Percentiles rank a stretch among this genome's conserved stretches.
Evolutionary conservation across 2,113 vertebrate species (phyloP).

Genomic region (Catagonus wagneri): DNA sequence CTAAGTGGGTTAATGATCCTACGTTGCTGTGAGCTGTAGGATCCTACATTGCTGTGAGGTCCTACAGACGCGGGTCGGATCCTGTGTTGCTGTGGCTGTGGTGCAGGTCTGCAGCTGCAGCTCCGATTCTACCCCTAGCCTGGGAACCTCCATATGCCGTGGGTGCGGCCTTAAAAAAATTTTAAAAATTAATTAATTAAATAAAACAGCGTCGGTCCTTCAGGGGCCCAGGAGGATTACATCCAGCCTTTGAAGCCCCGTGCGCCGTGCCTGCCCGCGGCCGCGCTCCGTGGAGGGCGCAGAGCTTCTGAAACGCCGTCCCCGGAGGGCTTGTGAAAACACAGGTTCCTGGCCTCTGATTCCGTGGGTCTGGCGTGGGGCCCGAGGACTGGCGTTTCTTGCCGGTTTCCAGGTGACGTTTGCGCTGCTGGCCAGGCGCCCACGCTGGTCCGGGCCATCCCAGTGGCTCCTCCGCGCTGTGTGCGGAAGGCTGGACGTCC

Average conservation of each 20-base stretch:
- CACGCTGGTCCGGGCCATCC: accelerated
- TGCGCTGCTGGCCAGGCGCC: not conserved
- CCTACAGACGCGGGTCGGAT: too few relatives aligned
- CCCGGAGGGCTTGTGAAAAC: too few relatives aligned
- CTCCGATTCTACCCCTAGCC: too few relatives aligned
- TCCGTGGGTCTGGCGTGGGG: not conserved
- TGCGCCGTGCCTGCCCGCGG: accelerated
- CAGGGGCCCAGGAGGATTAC: accelerated
- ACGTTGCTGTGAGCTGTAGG: too few relatives aligned
- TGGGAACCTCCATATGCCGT: too few relatives aligned
- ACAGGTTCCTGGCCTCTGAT: not conserved
- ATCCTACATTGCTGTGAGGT: too few relatives aligned
- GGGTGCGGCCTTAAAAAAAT: too few relatives aligned
- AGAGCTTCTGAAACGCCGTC: accelerated
- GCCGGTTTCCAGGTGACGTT: not conserved
- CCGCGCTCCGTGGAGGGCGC: accelerated
- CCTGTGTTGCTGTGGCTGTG: too few relatives aligned
- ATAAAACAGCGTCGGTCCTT: accelerated
- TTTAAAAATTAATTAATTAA: too few relatives aligned
- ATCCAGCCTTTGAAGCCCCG: accelerated
- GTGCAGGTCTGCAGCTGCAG: too few relatives aligned
- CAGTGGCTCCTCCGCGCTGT: not conserved
- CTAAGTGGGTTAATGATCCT: too few relatives aligned
- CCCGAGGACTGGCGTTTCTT: not conserved
- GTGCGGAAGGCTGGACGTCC: too few relatives aligned